Evolutionary conservation across 1,140 invertebrate genomes (phyloP), one percentile per base, ranked within the genome.

Genomic region (Danaus melanippus): DNA sequence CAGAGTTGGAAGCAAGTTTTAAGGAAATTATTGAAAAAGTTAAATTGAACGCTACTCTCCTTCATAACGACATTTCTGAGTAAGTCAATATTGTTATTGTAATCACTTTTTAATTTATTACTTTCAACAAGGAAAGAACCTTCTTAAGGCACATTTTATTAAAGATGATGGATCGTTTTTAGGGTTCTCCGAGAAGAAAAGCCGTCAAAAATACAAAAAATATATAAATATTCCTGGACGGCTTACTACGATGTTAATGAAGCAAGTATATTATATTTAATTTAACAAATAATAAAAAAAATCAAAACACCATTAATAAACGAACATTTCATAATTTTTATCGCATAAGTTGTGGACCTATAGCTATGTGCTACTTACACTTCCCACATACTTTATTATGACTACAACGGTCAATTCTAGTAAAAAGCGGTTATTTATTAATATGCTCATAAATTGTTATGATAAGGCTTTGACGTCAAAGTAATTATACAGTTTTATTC

Each of bases 201-300:
- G 49, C 50, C 46, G 10, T n/a, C 39, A 5, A 10, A 10, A 40
- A 9, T 21, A 12, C 12, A 40, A 8, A 60, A 56, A 4, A 53
- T 39, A 9, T 50, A 62, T 21, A 49, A 40, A 8, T 82, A 79
- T 50, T 74, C 72, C 2, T 84, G 79, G 77, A 70, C 68, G 10
- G 67, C 76, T 9, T 84, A 84, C 49, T 79, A 82, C 50, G 80
- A 84, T 43, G 66, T 84, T 8, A 62, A 77, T 53, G 69, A 72
- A 42, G 80, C 82, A 64, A 74, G 75, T 71, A 46, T 42, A 57
- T 50, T 47, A 42, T 8, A 47, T 10, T 46, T 9, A 12, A 52
- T 43, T 6, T 42, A 32, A 43, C 11, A 32, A 32, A 4, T 32
- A 32, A 32, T 21, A 32, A 32, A 8, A 32, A 32, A 32, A 4